Evolutionary conservation across 2,113 vertebrate genomes (phyloP).

Genomic region (Pomatorhinus ruficollis): DNA sequence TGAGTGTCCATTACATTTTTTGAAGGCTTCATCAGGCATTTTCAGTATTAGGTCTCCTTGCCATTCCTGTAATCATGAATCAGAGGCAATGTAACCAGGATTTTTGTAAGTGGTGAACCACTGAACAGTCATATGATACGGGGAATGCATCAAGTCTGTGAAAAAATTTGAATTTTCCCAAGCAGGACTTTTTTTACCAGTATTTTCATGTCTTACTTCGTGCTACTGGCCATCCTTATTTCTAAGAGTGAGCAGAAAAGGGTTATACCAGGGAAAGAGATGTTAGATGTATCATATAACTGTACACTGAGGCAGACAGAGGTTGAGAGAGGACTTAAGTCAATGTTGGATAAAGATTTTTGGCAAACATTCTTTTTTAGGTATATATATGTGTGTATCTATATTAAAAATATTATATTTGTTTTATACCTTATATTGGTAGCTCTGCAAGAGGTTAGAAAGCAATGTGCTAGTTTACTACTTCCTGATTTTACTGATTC

Average conservation of each 20-base stretch:
- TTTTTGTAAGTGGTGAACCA: neutral
- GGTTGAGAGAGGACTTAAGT: neutral
- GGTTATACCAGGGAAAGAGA: neutral
- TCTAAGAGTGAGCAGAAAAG: neutral
- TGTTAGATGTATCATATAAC: neutral
- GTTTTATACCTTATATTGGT: neutral
- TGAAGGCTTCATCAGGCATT: neutral
- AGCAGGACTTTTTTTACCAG: neutral
- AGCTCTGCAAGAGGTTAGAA: neutral
- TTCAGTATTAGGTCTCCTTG: neutral
- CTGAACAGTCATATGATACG: neutral
- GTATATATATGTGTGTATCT: neutral
- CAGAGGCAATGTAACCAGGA: neutral
- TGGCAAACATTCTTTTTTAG: neutral
- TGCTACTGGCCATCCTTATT: neutral
- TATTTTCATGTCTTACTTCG: neutral
- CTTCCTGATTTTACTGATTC: neutral
- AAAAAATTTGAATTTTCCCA: neutral
- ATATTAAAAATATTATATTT: neutral
- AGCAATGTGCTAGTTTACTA: neutral
- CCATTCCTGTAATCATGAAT: neutral
- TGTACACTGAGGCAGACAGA: neutral
- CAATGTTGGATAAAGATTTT: neutral
- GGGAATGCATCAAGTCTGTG: fast-evolving
- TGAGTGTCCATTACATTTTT: neutral